Percentiles rank a stretch among this genome's conserved stretches.
phyloP scores from a whole-genome alignment of 2,888 invertebrate species.

The Temnothorax ravouxi region DNA sequence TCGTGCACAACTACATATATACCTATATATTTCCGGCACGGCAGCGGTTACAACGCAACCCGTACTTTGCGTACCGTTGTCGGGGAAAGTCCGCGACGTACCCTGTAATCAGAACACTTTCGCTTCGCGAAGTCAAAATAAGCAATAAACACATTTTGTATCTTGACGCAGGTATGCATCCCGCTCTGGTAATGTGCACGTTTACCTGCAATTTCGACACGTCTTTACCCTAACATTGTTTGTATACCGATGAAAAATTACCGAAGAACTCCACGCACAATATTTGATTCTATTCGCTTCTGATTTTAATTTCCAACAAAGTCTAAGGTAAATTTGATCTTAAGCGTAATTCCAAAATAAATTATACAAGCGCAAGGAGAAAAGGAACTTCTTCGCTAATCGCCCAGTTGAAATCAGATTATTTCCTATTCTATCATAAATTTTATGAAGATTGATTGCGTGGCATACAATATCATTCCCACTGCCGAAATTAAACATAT shows the following conservation, averaged over 20 bases:
- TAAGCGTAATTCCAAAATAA: neutral
- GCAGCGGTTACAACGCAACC: conserved; percentile 11
- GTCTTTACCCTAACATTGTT: neutral
- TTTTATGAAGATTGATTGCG: neutral
- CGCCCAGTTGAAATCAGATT: neutral
- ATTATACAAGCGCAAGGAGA: neutral
- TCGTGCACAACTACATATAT: conserved; percentile 10
- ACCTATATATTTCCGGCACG: conserved; percentile 44
- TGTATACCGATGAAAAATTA: conserved; percentile 52
- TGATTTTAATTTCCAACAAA: neutral
- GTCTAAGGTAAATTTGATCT: neutral
- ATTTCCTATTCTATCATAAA: neutral
- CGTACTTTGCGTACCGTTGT: conserved; percentile 51
- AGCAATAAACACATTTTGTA: conserved; percentile 51
- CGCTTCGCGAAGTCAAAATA: conserved; percentile 46
- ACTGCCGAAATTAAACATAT: neutral
- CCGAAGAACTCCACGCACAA: conserved; percentile 10
- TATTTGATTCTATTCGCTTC: conserved; percentile 25
- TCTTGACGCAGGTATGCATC: conserved; percentile 32
- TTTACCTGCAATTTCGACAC: conserved; percentile 47
- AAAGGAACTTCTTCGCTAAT: neutral
- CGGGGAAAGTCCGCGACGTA: conserved; percentile 54
- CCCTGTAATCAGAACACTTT: conserved; percentile 66
- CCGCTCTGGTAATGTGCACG: conserved; percentile 9
- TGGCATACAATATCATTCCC: neutral